Percentiles rank a stretch among this genome's conserved stretches.
phyloP scores from a whole-genome alignment of 2,888 invertebrate species.

The Orchestes rusci region DNA sequence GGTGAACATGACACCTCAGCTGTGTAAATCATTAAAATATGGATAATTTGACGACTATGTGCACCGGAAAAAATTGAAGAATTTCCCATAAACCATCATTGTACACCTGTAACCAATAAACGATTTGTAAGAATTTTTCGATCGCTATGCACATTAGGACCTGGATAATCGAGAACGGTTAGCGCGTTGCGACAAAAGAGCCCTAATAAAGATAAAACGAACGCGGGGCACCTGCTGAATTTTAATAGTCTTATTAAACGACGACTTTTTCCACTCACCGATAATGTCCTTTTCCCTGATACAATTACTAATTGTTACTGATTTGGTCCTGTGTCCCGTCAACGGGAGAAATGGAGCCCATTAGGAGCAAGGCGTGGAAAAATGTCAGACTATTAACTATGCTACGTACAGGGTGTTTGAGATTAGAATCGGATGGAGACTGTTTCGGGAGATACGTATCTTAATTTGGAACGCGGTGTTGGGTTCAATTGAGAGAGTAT shows the following conservation, averaged over 20 bases:
- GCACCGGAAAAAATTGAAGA: too few species aligned
- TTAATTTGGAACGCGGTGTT: too few species aligned
- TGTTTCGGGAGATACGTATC: too few species aligned
- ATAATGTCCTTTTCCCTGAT: slow-evolving; percentile 33
- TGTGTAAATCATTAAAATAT: too few species aligned
- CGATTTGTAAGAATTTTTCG: slow-evolving; percentile 29
- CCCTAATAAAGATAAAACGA: slow-evolving; percentile 35
- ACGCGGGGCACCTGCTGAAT: slow-evolving; percentile 35
- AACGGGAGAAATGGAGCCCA: slow-evolving; percentile 18
- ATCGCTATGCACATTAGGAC: slow-evolving; percentile 29
- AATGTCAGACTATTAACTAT: slow-evolving; percentile 19
- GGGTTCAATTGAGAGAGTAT: too few species aligned
- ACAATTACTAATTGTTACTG: slow-evolving; percentile 37
- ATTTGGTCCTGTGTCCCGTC: slow-evolving; percentile 23
- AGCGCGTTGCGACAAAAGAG: slow-evolving; percentile 32
- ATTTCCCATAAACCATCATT: too few species aligned
- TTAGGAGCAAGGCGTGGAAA: slow-evolving; percentile 20
- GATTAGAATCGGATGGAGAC: too few species aligned
- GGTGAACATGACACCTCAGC: too few species aligned
- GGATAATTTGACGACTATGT: too few species aligned
- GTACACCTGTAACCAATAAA: slow-evolving; percentile 17
- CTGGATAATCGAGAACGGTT: slow-evolving; percentile 31
- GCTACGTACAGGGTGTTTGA: too few species aligned
- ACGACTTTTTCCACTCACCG: slow-evolving; percentile 30
- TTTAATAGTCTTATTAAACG: slow-evolving; percentile 34